These are phyloP conservation scores for Campoletis sonorensis DNA, from an alignment of 1,140 invertebrate species.

Conservation along the genomic window DNA sequence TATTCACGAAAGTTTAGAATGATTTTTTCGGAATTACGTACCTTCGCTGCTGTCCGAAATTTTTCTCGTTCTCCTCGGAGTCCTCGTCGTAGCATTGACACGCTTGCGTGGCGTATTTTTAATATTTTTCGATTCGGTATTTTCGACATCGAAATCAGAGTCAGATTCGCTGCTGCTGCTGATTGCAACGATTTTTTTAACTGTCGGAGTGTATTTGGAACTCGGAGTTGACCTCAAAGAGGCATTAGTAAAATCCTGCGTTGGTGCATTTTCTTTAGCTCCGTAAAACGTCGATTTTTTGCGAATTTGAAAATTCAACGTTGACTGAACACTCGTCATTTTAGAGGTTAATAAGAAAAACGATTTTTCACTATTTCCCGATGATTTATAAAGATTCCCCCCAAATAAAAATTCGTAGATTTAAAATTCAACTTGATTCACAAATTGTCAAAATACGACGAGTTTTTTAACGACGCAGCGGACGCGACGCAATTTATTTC, in stretches of 20 bases:
- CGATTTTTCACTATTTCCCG: no score
- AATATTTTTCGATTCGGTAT: constrained; percentile 48
- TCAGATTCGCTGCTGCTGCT: constrained; percentile 68
- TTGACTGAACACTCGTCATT: constrained; percentile 63
- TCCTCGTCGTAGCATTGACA: constrained; percentile 16
- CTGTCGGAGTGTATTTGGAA: constrained; percentile 59
- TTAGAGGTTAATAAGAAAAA: background rate
- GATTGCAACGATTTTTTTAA: constrained; percentile 68
- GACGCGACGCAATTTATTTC: no score
- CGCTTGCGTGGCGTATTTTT: constrained; percentile 31
- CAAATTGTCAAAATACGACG: background rate
- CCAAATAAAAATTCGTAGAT: background rate
- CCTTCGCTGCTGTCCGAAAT: constrained; percentile 49
- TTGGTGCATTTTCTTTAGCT: constrained; percentile 54
- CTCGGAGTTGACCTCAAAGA: constrained; percentile 53
- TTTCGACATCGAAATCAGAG: constrained; percentile 67
- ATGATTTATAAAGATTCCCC: no score
- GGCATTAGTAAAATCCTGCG: constrained; percentile 62
- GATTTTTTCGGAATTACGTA: constrained; percentile 39
- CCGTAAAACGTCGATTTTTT: constrained; percentile 66
- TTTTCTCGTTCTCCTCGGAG: constrained; percentile 54
- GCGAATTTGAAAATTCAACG: constrained; percentile 59
- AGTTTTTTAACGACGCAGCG: no score
- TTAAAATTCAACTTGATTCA: background rate
- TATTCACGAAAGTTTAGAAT: background rate